These are phyloP conservation scores for Asbolus verrucosus DNA, from an alignment of 1,140 invertebrate genomes.

Conservation along the genomic window DNA sequence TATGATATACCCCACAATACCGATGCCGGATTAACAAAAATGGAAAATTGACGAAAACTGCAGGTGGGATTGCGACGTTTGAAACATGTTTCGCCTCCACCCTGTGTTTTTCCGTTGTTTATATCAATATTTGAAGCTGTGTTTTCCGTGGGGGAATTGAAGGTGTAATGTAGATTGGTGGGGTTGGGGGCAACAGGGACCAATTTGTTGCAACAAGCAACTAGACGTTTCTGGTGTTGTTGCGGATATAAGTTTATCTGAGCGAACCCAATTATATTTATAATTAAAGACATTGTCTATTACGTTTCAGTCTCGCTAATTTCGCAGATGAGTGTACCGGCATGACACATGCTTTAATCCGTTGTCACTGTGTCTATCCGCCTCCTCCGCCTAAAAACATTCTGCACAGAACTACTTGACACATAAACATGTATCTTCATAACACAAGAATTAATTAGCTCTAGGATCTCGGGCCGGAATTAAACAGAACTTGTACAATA, in stretches of 20 bases:
- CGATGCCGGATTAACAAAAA: too few species aligned
- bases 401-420: constrained; percentile 38
- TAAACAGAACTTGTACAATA: constrained; percentile 19
- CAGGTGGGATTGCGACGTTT: constrained; percentile 35
- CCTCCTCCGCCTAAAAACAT: constrained; percentile 38
- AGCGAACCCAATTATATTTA: constrained; percentile 43
- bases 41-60: constrained; percentile 20
- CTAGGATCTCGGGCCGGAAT: constrained; percentile 15
- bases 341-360: constrained; percentile 40
- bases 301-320: constrained; percentile 13
- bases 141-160: constrained; percentile 35
- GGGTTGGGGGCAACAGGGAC: constrained; percentile 31
- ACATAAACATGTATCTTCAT: constrained; percentile 41
- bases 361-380: constrained; percentile 40
- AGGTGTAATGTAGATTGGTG: constrained; percentile 33
- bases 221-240: constrained; percentile 28
- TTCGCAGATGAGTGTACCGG: constrained; percentile 36
- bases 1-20: too few species aligned
- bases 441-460: constrained; percentile 40
- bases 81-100: too few species aligned
- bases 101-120: constrained; percentile 27
- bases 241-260: constrained; percentile 30
- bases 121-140: constrained; percentile 26
- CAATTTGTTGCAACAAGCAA: constrained; percentile 37
- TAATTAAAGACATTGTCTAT: constrained; percentile 46